Conservation (phyloP, 2,888 invertebrate species). For the Meghimatium bilineatum region DNA sequence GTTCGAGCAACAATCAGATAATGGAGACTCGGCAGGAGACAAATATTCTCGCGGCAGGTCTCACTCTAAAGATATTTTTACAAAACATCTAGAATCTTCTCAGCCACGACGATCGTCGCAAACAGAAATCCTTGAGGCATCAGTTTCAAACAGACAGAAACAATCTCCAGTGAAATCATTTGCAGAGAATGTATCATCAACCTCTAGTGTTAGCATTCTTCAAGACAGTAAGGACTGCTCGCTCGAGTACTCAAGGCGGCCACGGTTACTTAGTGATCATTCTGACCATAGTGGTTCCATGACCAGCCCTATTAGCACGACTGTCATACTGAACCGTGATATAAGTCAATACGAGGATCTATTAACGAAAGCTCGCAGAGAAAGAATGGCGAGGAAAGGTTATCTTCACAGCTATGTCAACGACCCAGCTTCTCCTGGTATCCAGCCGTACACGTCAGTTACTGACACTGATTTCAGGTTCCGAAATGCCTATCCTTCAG, state of each 20-base stretch:
- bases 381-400: constrained; percentile 46
- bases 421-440: constrained; percentile 10
- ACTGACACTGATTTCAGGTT: constrained; percentile 40
- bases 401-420: constrained; percentile 50
- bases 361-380: constrained; percentile 29
- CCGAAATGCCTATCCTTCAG: constrained; percentile 43
- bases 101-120: not conserved
- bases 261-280: constrained; percentile 44
- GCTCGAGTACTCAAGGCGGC: not conserved
- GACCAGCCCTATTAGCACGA: not conserved
- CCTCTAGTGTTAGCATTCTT: not conserved
- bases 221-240: not conserved
- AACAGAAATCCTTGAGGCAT: not conserved
- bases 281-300: constrained; percentile 3
- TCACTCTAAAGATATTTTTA: constrained; percentile 45
- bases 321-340: not conserved
- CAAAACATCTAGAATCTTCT: constrained; percentile 43
- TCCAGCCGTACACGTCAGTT: constrained; percentile 40
- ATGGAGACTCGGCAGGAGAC: not conserved
- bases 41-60: constrained; percentile 7
- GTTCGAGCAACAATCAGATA: not conserved
- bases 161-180: not conserved
- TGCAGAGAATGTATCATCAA: not conserved
- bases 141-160: not conserved
- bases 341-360: constrained; percentile 46